phyloP scores from a whole-genome alignment of 2,888 invertebrate species.

The Drosophila siamana region DNA sequence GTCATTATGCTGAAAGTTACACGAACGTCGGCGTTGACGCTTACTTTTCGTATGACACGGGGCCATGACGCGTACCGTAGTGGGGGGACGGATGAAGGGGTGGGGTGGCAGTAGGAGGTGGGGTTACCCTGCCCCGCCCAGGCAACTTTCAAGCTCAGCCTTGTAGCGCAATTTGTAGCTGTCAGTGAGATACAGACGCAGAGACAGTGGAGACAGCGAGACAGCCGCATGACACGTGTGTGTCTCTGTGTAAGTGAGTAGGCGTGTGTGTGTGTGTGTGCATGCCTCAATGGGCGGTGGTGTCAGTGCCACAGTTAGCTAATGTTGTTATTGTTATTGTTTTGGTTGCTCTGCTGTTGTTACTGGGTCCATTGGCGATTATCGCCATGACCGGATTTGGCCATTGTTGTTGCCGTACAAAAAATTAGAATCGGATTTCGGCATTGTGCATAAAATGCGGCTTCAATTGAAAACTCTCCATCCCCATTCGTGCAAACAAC shows the following conservation, averaged over 20 bases:
- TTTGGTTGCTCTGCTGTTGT: constrained; percentile 9
- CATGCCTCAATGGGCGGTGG: constrained; percentile 36
- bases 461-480: constrained; percentile 50
- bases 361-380: constrained; percentile 63
- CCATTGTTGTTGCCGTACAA: constrained; percentile 22
- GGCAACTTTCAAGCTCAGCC: constrained; percentile 43
- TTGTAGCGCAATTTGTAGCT: constrained; percentile 81
- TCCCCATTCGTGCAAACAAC: not conserved
- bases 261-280: constrained; percentile 51
- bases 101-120: not conserved
- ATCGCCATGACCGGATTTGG: constrained; percentile 61
- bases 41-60: constrained; percentile 49
- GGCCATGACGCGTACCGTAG: not conserved
- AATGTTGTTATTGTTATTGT: constrained; percentile 35
- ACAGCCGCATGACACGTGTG: constrained; percentile 69
- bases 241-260: constrained; percentile 21
- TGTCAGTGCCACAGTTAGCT: constrained; percentile 70
- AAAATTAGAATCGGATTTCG: constrained; percentile 76
- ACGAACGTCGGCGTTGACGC: constrained; percentile 73
- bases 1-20: constrained; percentile 82
- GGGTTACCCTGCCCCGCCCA: not conserved
- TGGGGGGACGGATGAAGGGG: not conserved
- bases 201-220: constrained; percentile 32
- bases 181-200: constrained; percentile 60
- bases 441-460: constrained; percentile 67